A percentile compares a stretch with the other conserved stretches of the same genome.
Evolutionary conservation across 2,797 vertebrate species (phyloP).

Genomic region (Brachyrhaphis roseni): DNA sequence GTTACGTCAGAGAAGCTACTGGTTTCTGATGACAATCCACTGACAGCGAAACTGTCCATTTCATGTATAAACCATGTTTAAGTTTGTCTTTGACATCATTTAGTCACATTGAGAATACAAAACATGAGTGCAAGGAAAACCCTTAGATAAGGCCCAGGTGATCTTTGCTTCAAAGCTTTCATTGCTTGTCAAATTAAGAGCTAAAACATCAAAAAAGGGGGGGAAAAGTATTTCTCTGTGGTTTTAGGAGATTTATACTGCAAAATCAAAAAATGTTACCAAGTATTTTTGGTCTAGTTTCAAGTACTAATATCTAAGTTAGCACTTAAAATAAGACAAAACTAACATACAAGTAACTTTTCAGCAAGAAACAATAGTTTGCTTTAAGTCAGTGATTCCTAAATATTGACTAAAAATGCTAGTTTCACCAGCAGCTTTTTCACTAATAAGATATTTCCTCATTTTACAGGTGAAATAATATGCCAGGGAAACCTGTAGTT

Average conservation of each 20-base stretch:
- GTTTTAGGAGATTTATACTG: background rate
- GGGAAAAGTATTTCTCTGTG: background rate
- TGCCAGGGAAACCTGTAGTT: no score
- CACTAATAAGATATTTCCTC: no score
- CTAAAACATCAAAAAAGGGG: background rate
- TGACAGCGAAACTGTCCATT: conserved; percentile 10
- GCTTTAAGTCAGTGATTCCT: no score
- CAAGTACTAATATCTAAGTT: no score
- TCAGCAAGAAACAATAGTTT: no score
- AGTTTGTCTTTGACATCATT: conserved; percentile 43
- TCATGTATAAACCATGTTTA: conserved; percentile 16
- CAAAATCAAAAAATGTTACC: no score
- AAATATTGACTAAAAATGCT: no score
- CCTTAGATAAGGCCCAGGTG: conserved; percentile 30
- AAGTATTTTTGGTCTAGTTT: no score
- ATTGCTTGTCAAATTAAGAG: background rate
- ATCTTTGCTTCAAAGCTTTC: conserved; percentile 19
- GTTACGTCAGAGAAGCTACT: conserved; percentile 42
- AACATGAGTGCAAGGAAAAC: conserved; percentile 37
- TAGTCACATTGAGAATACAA: conserved; percentile 40
- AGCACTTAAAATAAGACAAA: no score
- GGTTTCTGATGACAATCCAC: conserved; percentile 19
- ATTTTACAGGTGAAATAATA: no score
- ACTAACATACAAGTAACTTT: no score
- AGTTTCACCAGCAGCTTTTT: no score